phyloP scores from a whole-genome alignment of 1,140 invertebrate species.

The Drosophila pandora region DNA sequence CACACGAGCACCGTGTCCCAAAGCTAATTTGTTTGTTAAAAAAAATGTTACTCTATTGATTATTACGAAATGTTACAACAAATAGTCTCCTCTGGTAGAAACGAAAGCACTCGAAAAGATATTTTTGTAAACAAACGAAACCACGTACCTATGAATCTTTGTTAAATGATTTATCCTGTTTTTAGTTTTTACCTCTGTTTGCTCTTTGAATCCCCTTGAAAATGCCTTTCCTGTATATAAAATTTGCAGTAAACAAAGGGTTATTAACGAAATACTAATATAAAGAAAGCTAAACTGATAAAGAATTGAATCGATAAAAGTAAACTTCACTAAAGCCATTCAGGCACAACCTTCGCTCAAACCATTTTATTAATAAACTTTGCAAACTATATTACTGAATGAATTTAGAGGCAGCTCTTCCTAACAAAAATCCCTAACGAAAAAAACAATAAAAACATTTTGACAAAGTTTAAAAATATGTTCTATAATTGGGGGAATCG shows the following conservation, averaged over 20 bases:
- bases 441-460: slow-evolving; percentile 51
- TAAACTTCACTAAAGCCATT: slow-evolving; percentile 27
- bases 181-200: slow-evolving; percentile 34
- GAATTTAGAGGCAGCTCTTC: slow-evolving; percentile 74
- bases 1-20: slow-evolving; percentile 16
- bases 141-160: slow-evolving; percentile 61
- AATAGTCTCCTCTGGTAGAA: slow-evolving; percentile 33
- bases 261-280: neutral
- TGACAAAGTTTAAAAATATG: slow-evolving; percentile 21
- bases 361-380: slow-evolving; percentile 41
- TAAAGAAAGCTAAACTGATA: slow-evolving; percentile 13
- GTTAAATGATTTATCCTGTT: slow-evolving; percentile 36
- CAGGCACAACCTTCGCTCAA: slow-evolving; percentile 44
- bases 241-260: slow-evolving; percentile 12
- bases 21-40: slow-evolving; percentile 66
- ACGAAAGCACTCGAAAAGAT: slow-evolving; percentile 25
- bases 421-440: slow-evolving; percentile 58
- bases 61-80: slow-evolving; percentile 38
- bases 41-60: slow-evolving; percentile 58
- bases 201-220: slow-evolving; percentile 19
- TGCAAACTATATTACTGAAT: slow-evolving; percentile 46
- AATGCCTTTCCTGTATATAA: slow-evolving; percentile 45
- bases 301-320: slow-evolving; percentile 13
- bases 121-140: slow-evolving; percentile 54
- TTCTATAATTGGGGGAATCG: slow-evolving; percentile 14